Percentiles rank a stretch among this genome's conserved stretches.
Evolutionary conservation across 2,888 invertebrate species (phyloP).

Genomic region (Drosophila prostipennis): DNA sequence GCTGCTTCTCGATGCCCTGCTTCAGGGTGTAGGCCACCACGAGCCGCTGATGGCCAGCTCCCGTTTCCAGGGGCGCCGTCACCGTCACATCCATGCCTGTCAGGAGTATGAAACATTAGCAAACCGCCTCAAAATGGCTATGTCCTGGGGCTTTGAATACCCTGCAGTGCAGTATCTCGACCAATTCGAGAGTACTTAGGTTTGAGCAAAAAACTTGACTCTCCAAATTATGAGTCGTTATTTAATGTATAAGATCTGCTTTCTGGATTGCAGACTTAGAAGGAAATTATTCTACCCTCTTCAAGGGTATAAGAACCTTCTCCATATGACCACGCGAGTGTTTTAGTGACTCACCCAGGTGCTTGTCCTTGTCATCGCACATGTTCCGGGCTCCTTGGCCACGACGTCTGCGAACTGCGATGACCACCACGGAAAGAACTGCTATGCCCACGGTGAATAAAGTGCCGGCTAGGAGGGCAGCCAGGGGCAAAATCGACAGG

Average conservation of each 20-base stretch:
- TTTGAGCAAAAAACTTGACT: neutral
- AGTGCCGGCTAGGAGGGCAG: conserved; percentile 88
- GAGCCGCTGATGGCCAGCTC: conserved; percentile 92
- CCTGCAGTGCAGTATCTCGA: neutral
- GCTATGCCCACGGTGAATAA: conserved; percentile 88
- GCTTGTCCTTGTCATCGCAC: conserved; percentile 85
- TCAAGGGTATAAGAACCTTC: neutral
- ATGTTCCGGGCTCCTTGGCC: conserved; percentile 86
- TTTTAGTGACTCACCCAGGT: conserved; percentile 81
- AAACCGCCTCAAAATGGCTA: neutral
- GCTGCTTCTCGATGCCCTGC: conserved; percentile 89
- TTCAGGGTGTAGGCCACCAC: conserved; percentile 94
- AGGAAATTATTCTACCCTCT: neutral
- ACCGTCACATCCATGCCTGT: conserved; percentile 84
- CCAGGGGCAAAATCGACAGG: conserved; percentile 89
- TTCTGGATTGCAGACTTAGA: neutral
- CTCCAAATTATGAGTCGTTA: neutral
- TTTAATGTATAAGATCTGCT: neutral
- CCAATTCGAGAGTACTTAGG: neutral
- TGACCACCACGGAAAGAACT: conserved; percentile 87
- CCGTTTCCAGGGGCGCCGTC: conserved; percentile 89
- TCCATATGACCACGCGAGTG: too few species aligned
- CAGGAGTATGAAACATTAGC: conserved; percentile 23
- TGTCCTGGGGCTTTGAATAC: neutral
- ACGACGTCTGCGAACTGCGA: conserved; percentile 87